These are phyloP conservation scores for Ostrea edulis DNA, from an alignment of 1,140 invertebrate genomes.

Conservation along the genomic window DNA sequence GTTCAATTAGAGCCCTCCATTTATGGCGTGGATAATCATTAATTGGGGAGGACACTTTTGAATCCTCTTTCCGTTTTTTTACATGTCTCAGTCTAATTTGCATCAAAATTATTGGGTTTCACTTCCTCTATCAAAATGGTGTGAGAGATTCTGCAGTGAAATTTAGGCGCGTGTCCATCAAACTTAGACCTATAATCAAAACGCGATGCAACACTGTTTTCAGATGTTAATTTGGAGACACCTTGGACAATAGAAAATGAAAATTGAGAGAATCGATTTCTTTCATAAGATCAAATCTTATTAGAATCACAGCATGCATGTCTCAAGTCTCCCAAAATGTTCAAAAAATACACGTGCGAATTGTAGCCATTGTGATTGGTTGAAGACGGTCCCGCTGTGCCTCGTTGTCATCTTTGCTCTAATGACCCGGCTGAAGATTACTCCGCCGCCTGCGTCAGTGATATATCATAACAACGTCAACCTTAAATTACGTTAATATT, in stretches of 20 bases:
- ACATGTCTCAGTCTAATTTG: slow-evolving; percentile 16
- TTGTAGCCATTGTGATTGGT: slow-evolving; percentile 25
- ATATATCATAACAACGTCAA: background rate
- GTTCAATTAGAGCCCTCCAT: background rate
- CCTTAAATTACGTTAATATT: slow-evolving; percentile 20
- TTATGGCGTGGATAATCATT: slow-evolving; percentile 27
- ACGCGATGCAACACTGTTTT: slow-evolving; percentile 43
- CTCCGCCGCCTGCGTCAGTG: slow-evolving; percentile 19
- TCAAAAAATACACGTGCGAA: slow-evolving; percentile 27
- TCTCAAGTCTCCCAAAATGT: slow-evolving; percentile 17
- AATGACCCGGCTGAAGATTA: slow-evolving; percentile 28
- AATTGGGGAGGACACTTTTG: background rate
- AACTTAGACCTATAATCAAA: slow-evolving; percentile 44
- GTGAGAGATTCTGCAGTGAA: slow-evolving; percentile 25
- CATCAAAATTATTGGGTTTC: slow-evolving; percentile 39
- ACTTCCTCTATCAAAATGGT: slow-evolving; percentile 21
- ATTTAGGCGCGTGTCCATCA: slow-evolving; percentile 48
- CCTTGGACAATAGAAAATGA: slow-evolving; percentile 10
- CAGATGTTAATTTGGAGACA: slow-evolving; percentile 37
- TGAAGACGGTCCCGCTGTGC: slow-evolving; percentile 10
- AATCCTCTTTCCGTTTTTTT: slow-evolving; percentile 23
- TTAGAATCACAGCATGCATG: slow-evolving; percentile 32
- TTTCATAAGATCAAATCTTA: slow-evolving; percentile 38
- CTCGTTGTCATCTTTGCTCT: slow-evolving; percentile 26
- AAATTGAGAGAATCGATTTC: slow-evolving; percentile 39